A percentile compares a stretch with the other conserved stretches of the same genome.
phyloP scores from a whole-genome alignment of 2,888 invertebrate genomes.

The Chironomus riparius region DNA sequence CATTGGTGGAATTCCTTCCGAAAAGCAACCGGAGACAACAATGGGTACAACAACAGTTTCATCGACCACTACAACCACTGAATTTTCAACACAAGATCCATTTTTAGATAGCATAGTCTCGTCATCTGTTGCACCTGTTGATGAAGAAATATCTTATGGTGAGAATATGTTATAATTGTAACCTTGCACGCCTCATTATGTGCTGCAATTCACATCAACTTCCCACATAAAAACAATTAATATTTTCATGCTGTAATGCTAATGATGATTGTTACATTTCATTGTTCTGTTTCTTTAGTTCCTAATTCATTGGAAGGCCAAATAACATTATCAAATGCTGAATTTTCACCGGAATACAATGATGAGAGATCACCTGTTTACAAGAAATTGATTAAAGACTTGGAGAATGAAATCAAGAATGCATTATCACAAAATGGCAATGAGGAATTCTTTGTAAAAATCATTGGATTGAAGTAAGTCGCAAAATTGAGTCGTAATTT shows the following conservation, averaged over 20 bases:
- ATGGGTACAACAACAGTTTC: slow-evolving; percentile 27
- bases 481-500: not conserved
- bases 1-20: slow-evolving; percentile 27
- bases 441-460: slow-evolving; percentile 50
- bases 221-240: slow-evolving; percentile 4
- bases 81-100: not conserved
- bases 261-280: slow-evolving; percentile 29
- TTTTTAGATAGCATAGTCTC: not conserved
- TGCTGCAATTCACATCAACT: not conserved
- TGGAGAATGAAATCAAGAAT: slow-evolving; percentile 53
- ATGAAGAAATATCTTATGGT: slow-evolving; percentile 16
- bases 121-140: not conserved
- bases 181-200: not conserved
- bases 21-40: slow-evolving; percentile 28
- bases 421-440: slow-evolving; percentile 47
- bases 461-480: slow-evolving; percentile 53
- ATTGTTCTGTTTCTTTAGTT: slow-evolving; percentile 42
- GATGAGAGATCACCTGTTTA: slow-evolving; percentile 55
- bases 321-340: slow-evolving; percentile 56
- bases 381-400: slow-evolving; percentile 48
- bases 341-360: slow-evolving; percentile 50
- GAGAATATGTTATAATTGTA: not conserved
- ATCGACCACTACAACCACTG: slow-evolving; percentile 18
- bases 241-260: slow-evolving; percentile 6
- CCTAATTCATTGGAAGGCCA: slow-evolving; percentile 61